Percentiles rank a stretch among this genome's conserved stretches.
phyloP scores from a whole-genome alignment of 2,888 invertebrate genomes.

The Seira sanloemensis region DNA sequence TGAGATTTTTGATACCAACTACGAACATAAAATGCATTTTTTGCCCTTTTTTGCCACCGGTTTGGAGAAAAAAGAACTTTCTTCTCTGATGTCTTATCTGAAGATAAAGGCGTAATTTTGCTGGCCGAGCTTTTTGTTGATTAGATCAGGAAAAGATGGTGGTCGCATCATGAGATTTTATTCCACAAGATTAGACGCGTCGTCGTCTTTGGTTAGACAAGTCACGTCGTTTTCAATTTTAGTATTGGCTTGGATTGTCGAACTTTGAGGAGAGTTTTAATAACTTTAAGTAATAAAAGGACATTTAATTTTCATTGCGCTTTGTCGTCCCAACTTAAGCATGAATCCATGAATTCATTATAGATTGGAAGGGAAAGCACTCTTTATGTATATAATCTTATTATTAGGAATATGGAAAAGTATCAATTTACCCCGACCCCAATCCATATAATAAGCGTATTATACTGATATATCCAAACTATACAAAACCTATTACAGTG shows the following conservation, averaged over 20 bases:
- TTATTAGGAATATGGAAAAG: too few relatives aligned
- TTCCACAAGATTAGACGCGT: not conserved
- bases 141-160: slow-evolving; percentile 16
- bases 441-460: not conserved
- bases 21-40: not conserved
- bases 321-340: too few relatives aligned
- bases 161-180: slow-evolving; percentile 2
- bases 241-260: too few relatives aligned
- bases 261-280: not conserved
- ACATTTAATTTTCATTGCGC: not conserved
- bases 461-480: too few relatives aligned
- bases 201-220: not conserved
- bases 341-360: too few relatives aligned
- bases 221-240: not conserved
- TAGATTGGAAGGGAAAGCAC: too few relatives aligned
- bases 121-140: slow-evolving; percentile 5
- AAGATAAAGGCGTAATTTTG: not conserved
- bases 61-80: slow-evolving; percentile 7
- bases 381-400: too few relatives aligned
- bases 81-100: slow-evolving; percentile 7
- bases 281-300: not conserved
- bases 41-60: slow-evolving; percentile 14
- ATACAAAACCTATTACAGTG: too few relatives aligned
- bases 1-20: slow-evolving; percentile 49
- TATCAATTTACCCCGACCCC: not conserved